Evolutionary conservation across 2,113 vertebrate species (phyloP).

Genomic region (Butorides virescens): DNA sequence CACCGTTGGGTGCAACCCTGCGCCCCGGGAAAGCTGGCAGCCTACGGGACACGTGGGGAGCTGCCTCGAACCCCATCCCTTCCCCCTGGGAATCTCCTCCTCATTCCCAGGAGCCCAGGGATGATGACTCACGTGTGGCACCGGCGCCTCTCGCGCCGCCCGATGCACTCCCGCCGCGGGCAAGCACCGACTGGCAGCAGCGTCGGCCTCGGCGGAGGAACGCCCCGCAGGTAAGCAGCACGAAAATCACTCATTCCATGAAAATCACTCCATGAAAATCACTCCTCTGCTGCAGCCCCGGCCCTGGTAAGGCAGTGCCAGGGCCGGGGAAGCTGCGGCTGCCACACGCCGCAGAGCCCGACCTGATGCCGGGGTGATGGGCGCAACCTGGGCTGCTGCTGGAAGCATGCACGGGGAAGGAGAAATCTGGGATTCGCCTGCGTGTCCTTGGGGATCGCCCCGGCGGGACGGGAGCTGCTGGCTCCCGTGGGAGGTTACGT

Average conservation of each 20-base stretch:
- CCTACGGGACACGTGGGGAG: background rate
- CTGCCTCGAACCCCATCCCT: background rate
- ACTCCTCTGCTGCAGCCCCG: background rate
- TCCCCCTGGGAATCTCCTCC: conserved; percentile 54
- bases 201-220: background rate
- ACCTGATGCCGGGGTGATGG: background rate
- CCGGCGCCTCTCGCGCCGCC: background rate
- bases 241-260: background rate
- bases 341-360: rapidly evolving
- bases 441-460: rapidly evolving
- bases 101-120: background rate
- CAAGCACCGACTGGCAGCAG: background rate
- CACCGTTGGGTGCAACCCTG: background rate
- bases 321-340: background rate
- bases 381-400: background rate
- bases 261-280: too few relatives aligned
- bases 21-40: background rate
- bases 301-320: background rate
- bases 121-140: background rate
- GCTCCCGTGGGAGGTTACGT: rapidly evolving
- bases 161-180: background rate
- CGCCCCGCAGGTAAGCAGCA: background rate
- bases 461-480: rapidly evolving
- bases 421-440: rapidly evolving
- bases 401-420: rapidly evolving